Conservation (phyloP, 2,113 vertebrate genomes). For the Lanius ludovicianus region DNA sequence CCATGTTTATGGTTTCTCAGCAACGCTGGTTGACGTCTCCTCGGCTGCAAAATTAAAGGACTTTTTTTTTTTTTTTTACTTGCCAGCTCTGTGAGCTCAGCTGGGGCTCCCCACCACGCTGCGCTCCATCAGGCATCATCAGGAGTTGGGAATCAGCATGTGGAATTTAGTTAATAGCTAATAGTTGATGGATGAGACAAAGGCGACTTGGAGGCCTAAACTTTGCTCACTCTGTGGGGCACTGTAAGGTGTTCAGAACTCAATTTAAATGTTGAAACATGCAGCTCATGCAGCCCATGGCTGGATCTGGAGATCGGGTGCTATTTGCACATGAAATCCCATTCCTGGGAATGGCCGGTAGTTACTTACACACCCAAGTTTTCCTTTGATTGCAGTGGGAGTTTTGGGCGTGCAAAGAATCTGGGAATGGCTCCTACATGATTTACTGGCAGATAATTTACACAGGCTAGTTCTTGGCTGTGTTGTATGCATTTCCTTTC, state of each 20-base stretch:
- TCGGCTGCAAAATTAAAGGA: constrained; percentile 22
- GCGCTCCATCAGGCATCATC: neutral
- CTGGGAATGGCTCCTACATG: neutral
- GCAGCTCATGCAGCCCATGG: neutral
- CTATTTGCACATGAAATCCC: neutral
- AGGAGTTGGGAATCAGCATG: neutral
- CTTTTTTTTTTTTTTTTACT: neutral
- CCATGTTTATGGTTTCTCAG: constrained; percentile 61
- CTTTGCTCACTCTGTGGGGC: neutral
- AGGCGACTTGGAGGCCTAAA: neutral
- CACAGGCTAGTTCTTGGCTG: constrained; percentile 20
- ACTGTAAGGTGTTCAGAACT: neutral
- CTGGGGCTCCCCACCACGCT: neutral
- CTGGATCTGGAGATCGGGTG: neutral
- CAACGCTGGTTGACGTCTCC: constrained; percentile 19
- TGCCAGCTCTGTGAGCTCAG: neutral
- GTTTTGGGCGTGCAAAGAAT: neutral
- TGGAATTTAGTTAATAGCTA: neutral
- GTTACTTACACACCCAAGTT: neutral
- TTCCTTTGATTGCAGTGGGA: neutral
- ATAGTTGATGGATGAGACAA: neutral
- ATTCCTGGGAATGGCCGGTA: neutral
- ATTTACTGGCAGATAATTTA: constrained; percentile 33
- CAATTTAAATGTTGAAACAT: neutral
- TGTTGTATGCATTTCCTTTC: neutral